Percentiles rank a stretch among this genome's conserved stretches.
Evolutionary conservation across 2,797 vertebrate species (phyloP).

Genomic region (Acrocephalus scirpaceus): DNA sequence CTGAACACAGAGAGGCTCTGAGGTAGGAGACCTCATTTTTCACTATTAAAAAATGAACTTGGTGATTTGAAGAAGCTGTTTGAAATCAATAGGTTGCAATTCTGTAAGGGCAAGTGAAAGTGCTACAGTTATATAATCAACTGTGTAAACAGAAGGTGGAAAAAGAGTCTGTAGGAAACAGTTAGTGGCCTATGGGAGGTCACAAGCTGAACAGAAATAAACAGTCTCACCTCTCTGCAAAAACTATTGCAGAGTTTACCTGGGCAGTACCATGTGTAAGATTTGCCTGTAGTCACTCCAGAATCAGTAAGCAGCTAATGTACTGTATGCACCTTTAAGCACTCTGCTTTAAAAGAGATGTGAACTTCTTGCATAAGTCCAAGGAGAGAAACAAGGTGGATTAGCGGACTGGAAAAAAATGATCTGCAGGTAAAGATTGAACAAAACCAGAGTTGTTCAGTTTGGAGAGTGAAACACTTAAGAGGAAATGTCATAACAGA

Average conservation of each 20-base stretch:
- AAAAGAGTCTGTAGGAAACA: constrained; percentile 7
- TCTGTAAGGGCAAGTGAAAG: constrained; percentile 37
- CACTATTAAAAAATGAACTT: constrained; percentile 45
- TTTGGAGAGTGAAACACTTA: constrained; percentile 3
- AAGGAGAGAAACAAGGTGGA: background rate
- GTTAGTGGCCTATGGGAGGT: background rate
- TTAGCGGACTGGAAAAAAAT: background rate
- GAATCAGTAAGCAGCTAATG: background rate
- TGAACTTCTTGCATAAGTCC: background rate
- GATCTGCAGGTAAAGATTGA: constrained; percentile 18
- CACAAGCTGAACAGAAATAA: background rate
- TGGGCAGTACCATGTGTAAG: background rate
- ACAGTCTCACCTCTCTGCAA: background rate
- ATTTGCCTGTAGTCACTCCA: background rate
- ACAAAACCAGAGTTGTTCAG: background rate
- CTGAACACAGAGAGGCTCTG: background rate
- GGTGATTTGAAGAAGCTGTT: background rate
- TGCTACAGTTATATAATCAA: constrained; percentile 18
- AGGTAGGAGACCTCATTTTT: constrained; percentile 27
- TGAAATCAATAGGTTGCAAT: constrained; percentile 55
- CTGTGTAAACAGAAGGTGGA: constrained; percentile 22
- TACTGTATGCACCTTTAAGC: background rate
- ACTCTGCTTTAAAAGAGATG: background rate
- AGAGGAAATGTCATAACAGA: constrained; percentile 23
- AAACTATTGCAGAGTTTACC: background rate